phyloP scores from a whole-genome alignment of 2,113 vertebrate genomes.

The Nesoenas mayeri region DNA sequence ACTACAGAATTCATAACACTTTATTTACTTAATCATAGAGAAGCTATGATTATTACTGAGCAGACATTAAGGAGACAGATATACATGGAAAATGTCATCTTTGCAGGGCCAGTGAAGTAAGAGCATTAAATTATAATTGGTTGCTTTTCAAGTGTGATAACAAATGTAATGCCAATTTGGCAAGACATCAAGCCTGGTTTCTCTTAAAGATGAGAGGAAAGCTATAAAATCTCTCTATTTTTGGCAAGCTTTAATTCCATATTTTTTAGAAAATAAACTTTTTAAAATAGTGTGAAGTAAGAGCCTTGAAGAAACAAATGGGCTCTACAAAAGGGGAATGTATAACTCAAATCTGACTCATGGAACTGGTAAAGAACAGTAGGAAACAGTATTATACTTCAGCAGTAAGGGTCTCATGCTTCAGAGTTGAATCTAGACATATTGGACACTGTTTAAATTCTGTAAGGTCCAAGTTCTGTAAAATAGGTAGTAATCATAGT shows the following conservation, averaged over 20 bases:
- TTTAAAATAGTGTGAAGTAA: background rate
- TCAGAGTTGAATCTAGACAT: background rate
- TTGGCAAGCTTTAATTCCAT: background rate
- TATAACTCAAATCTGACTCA: background rate
- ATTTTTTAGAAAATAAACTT: background rate
- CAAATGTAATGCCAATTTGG: conserved; percentile 7
- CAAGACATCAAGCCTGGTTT: background rate
- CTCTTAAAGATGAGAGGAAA: background rate
- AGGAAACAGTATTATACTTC: background rate
- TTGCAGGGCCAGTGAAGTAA: background rate
- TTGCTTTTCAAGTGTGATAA: background rate
- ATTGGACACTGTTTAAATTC: background rate
- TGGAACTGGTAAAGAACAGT: background rate
- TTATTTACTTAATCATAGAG: conserved; percentile 7
- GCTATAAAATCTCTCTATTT: background rate
- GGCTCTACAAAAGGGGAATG: background rate
- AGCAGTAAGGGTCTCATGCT: background rate
- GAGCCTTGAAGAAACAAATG: background rate
- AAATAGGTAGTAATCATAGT: background rate
- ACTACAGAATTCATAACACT: background rate
- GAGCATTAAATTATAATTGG: background rate
- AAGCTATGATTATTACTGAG: background rate
- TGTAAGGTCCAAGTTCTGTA: background rate
- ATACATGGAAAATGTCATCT: background rate
- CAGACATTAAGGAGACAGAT: background rate